Base-by-base conservation (phyloP, 2,888 invertebrate genomes). In the Agrilus mali region DNA sequence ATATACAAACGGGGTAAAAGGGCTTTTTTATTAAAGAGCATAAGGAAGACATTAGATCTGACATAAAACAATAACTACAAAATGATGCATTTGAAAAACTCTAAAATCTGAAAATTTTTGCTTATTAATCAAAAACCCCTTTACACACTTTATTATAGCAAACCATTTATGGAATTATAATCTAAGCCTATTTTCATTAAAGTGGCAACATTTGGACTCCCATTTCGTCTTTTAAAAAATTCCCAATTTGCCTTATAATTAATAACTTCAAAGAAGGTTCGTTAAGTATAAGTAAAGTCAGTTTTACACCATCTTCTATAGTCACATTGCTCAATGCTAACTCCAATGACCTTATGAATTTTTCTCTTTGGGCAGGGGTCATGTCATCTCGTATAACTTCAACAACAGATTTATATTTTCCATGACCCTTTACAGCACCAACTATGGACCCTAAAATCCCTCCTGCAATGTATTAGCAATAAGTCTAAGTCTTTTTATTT, bases 361-460 rank as follows among this genome's bases (percentile, higher is more conserved):
- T 53, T 13, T 44, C 37, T 47, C 54, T 48, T 51, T 66, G 63
- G 17, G 43, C 43, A 8, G 54, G 52, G n/a, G 55, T 56, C 60
- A 62, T 59, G 38, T 60, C 59, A 46, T 57, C 47, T 40, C 50
- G 48, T 36, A 63, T 56, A 15, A 64, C 51, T 36, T 55, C 49
- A n/a, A 54, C 55, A 4, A 64, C 60, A 5, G 66, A 59, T 53
- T 57, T 61, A 45, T 56, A 66, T 49, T 59, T 60, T 14, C 58
- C 59, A 34, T 45, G 49, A 10, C 58, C 51, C 20, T 44, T 43
- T 12, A 48, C 40, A 6, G 61, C 60, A 16, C 60, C 58, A 34
- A 51, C 43, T 41, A 61, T 42, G 8, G 63, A 61, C 17, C 60
- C 58, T 33, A 60, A 16, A 10, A 54, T 57, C n/a, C 65, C 64